Evolutionary conservation across 1,140 invertebrate genomes (phyloP).

Genomic region (Lycorma delicatula): DNA sequence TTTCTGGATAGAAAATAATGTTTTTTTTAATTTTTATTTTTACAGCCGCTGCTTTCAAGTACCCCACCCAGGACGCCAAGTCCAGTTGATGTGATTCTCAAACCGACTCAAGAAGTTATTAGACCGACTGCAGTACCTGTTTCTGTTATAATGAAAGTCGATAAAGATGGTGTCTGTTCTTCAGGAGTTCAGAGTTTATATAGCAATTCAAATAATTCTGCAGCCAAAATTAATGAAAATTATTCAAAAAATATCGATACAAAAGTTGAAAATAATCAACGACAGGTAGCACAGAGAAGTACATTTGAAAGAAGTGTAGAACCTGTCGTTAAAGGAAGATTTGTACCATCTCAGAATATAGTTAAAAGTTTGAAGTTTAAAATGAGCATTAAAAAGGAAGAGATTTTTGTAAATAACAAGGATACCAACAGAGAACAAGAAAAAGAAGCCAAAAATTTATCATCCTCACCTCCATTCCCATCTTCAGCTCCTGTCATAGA

Average conservation of each 20-base stretch:
- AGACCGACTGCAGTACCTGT: slow-evolving; percentile 38
- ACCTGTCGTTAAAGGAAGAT: slow-evolving; percentile 22
- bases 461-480: slow-evolving; percentile 2
- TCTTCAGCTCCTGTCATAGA: slow-evolving; percentile 1
- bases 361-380: slow-evolving; percentile 68
- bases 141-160: slow-evolving; percentile 72
- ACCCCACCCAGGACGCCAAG: slow-evolving; percentile 42
- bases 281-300: too few relatives aligned
- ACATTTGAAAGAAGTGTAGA: slow-evolving; percentile 7
- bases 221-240: too few relatives aligned
- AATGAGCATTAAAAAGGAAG: slow-evolving; percentile 56
- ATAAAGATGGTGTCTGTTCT: slow-evolving; percentile 61
- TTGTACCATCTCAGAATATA: slow-evolving; percentile 47
- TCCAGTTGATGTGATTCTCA: slow-evolving; percentile 35
- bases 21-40: slow-evolving; percentile 17
- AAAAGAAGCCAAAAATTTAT: not conserved
- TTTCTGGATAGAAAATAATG: slow-evolving; percentile 28
- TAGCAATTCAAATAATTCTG: too few relatives aligned
- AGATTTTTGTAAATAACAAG: slow-evolving; percentile 48
- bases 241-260: too few relatives aligned
- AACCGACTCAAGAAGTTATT: not conserved
- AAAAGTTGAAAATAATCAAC: too few relatives aligned
- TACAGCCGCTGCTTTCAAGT: slow-evolving; percentile 40
- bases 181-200: too few relatives aligned
- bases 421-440: slow-evolving; percentile 39